Evolutionary conservation across 2,888 invertebrate species (phyloP), one percentile per base, ranked within the genome.

Genomic region (Desoria tigrina): DNA sequence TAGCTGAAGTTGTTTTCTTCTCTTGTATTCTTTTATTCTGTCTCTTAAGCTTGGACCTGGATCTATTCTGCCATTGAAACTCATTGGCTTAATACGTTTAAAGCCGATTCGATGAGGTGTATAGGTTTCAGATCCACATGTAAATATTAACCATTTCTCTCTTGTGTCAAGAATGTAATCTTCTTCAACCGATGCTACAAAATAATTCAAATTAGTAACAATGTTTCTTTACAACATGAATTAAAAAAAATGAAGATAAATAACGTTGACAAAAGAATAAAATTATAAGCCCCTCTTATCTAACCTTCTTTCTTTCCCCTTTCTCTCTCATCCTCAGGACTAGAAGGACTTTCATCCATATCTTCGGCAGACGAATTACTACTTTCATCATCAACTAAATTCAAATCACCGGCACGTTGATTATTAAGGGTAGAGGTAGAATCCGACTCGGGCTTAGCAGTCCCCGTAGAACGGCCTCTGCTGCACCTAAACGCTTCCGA

Each of bases 51-150:
- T 84, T 1, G 86, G 87, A 0, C 89, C 89, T 0, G 86, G 87
- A 77, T 88, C 87, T 53, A 89, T 79, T 69, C 85, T 81, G 76
- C 86, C 84, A 0, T 88, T 88, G 78, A 89, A 89, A 65, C 83
- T 84, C 1, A 89, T 84, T 37, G 87, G 84, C 71, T 86, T 84
- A 66, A 92, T 88, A 77, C 88, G 83, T 78, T 90, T 90, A 74
- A 90, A 87, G 42, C 85, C 84, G 73, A 92, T 87, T 81, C 90
- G 90, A 82, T 92, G 92, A 0, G 92, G 92, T 0, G 90, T 90
- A 77, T 89, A 92, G 0, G 92, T 91, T 79, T 88, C 86, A 4
- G 87, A 87, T 0, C 92, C 92, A 26, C 89, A 90, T 1, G 90
- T 90, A 79, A 91, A 92, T 73, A 92, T 91, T 24, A 92, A 83